Conservation (phyloP, 2,888 invertebrate genomes). For the Limnephilus marmoratus region DNA sequence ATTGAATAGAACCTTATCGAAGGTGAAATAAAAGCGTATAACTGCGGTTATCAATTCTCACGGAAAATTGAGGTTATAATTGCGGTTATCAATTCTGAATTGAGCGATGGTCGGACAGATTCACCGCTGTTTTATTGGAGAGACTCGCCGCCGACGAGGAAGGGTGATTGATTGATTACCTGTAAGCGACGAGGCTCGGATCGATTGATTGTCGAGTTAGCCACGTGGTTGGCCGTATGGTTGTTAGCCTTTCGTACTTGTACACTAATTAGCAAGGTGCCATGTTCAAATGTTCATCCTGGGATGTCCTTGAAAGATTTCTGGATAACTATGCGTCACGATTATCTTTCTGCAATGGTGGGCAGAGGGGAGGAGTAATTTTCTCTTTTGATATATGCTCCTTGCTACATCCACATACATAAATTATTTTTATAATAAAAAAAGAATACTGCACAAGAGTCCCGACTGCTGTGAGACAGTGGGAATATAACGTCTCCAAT, state of each 20-base stretch:
- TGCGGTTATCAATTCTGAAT: neutral
- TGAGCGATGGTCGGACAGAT: neutral
- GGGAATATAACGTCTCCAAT: too few relatives aligned
- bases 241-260: neutral
- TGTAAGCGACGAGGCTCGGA: neutral
- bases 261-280: neutral
- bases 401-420: too few relatives aligned
- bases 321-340: too few relatives aligned
- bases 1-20: neutral
- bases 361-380: too few relatives aligned
- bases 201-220: neutral
- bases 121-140: neutral
- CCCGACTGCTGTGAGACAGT: too few relatives aligned
- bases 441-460: too few relatives aligned
- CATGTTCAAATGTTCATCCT: neutral
- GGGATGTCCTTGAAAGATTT: too few relatives aligned
- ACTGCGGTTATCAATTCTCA: neutral
- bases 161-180: neutral
- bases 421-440: too few relatives aligned
- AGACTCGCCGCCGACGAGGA: neutral
- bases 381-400: too few relatives aligned
- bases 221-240: neutral
- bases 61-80: too few relatives aligned
- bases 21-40: neutral
- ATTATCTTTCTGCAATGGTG: too few relatives aligned